Evolutionary conservation across 2,113 vertebrate species (phyloP), one percentile per base, ranked within the genome.

Genomic region (Planiliza haematocheilus): DNA sequence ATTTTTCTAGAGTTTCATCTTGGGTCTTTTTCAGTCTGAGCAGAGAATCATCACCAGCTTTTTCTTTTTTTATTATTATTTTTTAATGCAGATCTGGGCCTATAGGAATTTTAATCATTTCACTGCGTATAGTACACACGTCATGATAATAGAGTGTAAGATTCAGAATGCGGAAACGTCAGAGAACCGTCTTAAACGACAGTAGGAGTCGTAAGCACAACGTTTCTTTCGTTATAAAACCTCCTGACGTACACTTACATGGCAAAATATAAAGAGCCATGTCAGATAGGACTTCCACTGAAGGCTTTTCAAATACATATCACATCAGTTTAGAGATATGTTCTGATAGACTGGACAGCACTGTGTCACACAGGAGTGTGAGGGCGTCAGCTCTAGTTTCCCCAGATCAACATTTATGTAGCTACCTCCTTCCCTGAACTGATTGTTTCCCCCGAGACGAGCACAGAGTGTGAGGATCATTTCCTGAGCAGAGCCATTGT

Each of bases 1-100:
- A 88, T 85, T 89, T 89, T 89, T 91, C 63, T 82, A 83, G 59
- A 48, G 50, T 63, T 74, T 17, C 14, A 21, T 49, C 21, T 49
- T 66, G n/a, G n/a, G n/a, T 39, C 14, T 63, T 70, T 59, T 16
- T 70, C 17, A 48, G 49, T 30, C 41, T 36, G 67, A 81, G 72
- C 67, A 39, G 56, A 67, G 68, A 73, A 74, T 80, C 58, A 78
- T 70, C 55, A 20, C 12, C n/a, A 79, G 51, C 12, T 60, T 70
- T 1, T 18, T 30, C 17, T 7, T 24, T 53, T 49, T 43, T 45
- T 39, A 13, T 7, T 37, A 63, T 2, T 37, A 55, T 63, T 20
- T 20, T 34, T 7, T 69, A 43, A 75, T n/a, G 30, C 55, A 62
- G 70, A 74, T 71, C 21, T 56, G 24, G 53, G 66, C 38, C 65